These are phyloP conservation scores for Drosophila micromelanica DNA, from an alignment of 1,140 invertebrate species.

Conservation along the genomic window DNA sequence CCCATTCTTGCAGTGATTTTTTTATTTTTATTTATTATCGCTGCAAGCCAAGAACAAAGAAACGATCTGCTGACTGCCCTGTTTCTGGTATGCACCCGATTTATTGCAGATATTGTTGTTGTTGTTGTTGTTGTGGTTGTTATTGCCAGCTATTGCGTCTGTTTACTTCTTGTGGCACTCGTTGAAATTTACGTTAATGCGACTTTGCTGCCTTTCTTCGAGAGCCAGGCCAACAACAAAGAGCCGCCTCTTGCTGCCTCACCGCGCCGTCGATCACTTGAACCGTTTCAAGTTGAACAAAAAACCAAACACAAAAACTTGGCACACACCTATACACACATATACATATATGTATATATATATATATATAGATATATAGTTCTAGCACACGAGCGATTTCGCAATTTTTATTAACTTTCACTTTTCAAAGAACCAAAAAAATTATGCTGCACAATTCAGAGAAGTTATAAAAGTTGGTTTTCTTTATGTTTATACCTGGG, in stretches of 20 bases:
- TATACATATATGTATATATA: slow-evolving; percentile 24
- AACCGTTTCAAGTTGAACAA: slow-evolving; percentile 35
- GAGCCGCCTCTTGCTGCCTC: slow-evolving; percentile 14
- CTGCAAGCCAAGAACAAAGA: slow-evolving; percentile 52
- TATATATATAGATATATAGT: slow-evolving; percentile 32
- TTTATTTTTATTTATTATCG: not conserved
- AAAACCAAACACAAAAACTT: slow-evolving; percentile 36
- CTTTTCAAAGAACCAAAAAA: slow-evolving; percentile 38
- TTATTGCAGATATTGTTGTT: slow-evolving; percentile 40
- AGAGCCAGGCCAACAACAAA: slow-evolving; percentile 39
- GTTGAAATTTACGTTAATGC: slow-evolving; percentile 69
- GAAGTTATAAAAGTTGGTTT: slow-evolving; percentile 1
- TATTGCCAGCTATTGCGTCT: slow-evolving; percentile 38
- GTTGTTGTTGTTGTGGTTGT: slow-evolving; percentile 24
- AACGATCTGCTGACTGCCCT: slow-evolving; percentile 17
- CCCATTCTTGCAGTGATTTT: slow-evolving; percentile 53
- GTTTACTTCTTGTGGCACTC: slow-evolving; percentile 52
- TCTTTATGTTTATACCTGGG: not conserved
- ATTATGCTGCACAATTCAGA: not conserved
- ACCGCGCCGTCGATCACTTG: slow-evolving; percentile 14
- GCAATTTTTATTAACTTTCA: slow-evolving; percentile 76
- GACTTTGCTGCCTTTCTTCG: slow-evolving; percentile 53
- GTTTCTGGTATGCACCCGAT: slow-evolving; percentile 58
- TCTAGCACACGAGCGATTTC: slow-evolving; percentile 69
- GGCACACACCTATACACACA: slow-evolving; percentile 26